phyloP scores from a whole-genome alignment of 2,113 vertebrate species.

The Zingel zingel region DNA sequence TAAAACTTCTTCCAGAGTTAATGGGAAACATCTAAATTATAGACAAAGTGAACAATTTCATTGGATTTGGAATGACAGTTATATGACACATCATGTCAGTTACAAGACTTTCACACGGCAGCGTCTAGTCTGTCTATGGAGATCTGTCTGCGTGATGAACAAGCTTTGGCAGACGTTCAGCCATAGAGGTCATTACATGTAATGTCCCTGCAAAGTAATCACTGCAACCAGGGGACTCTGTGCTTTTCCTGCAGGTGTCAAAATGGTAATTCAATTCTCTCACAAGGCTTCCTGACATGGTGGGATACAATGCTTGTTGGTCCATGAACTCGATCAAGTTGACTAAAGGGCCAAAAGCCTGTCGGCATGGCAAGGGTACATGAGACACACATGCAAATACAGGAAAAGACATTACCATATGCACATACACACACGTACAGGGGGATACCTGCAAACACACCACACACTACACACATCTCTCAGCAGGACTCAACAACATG shows the following conservation, averaged over 20 bases:
- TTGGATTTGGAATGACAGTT: slow-evolving; percentile 17
- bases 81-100: not conserved
- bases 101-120: slow-evolving; percentile 15
- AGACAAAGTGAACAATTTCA: slow-evolving; percentile 14
- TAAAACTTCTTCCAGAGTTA: not conserved
- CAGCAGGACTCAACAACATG: slow-evolving; percentile 19
- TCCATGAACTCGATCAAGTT: slow-evolving; percentile 44
- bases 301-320: slow-evolving; percentile 27
- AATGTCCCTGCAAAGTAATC: slow-evolving; percentile 67
- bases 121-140: not conserved
- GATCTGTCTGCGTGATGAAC: slow-evolving; percentile 38
- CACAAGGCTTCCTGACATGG: slow-evolving; percentile 31
- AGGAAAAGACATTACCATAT: slow-evolving; percentile 7
- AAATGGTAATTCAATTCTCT: slow-evolving; percentile 53
- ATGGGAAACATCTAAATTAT: not conserved
- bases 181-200: slow-evolving; percentile 57
- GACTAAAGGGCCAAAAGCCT: slow-evolving; percentile 13
- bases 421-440: not conserved
- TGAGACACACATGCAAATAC: slow-evolving; percentile 9
- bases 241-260: slow-evolving; percentile 48
- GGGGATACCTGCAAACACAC: slow-evolving; percentile 17
- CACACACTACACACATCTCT: not conserved
- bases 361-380: not conserved
- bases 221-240: slow-evolving; percentile 49
- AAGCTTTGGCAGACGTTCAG: slow-evolving; percentile 56